Conservation (phyloP, 2,888 invertebrate species). For the Rhimphoctona megacephalus region DNA sequence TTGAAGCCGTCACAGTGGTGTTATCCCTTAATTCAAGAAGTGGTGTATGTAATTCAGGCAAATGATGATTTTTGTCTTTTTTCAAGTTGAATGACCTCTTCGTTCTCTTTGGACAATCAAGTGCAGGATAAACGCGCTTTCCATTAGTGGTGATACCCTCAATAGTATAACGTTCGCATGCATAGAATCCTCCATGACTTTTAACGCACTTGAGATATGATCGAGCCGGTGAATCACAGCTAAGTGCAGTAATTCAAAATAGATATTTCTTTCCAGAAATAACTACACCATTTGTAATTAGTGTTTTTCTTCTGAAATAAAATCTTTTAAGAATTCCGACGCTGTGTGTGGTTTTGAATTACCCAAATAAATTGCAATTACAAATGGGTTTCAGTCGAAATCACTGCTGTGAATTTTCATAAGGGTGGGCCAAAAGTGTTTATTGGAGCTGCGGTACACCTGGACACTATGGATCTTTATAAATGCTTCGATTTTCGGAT, state of each 20-base stretch:
- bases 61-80: conserved; percentile 51
- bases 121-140: conserved; percentile 62
- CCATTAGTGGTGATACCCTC: conserved; percentile 36
- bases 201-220: conserved; percentile 62
- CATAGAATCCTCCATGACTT: conserved; percentile 53
- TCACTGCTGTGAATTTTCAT: conserved; percentile 1
- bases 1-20: too few species aligned
- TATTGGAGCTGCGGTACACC: conserved; percentile 5
- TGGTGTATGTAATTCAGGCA: conserved; percentile 5
- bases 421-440: conserved; percentile 26
- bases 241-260: conserved; percentile 45
- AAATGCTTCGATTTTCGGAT: not conserved
- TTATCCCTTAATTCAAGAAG: too few species aligned
- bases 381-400: not conserved
- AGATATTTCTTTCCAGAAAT: conserved; percentile 45
- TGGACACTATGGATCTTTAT: conserved; percentile 9
- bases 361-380: conserved; percentile 13
- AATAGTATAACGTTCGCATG: conserved; percentile 39
- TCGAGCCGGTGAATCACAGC: conserved; percentile 65
- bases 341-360: conserved; percentile 24
- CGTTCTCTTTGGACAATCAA: conserved; percentile 47
- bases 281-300: conserved; percentile 49
- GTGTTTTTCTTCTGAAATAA: conserved; percentile 52
- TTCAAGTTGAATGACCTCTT: conserved; percentile 39
- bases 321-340: conserved; percentile 55